Percentiles rank a stretch among this genome's conserved stretches.
Evolutionary conservation across 2,888 invertebrate species (phyloP).

Genomic region (Brassicogethes aeneus): DNA sequence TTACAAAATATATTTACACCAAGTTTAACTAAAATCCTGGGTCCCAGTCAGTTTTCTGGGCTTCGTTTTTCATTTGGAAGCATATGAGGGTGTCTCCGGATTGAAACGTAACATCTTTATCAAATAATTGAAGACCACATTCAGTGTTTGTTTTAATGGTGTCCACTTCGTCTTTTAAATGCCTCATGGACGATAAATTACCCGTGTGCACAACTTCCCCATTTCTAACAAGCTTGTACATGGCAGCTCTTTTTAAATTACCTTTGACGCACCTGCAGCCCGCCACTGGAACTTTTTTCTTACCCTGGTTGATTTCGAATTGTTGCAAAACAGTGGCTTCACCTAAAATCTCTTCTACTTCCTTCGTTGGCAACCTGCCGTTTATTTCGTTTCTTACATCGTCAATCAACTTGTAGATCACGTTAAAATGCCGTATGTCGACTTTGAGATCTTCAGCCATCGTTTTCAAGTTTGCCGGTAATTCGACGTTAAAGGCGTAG

Average conservation of each 20-base stretch:
- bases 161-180: constrained; percentile 81
- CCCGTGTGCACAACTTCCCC: constrained; percentile 62
- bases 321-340: constrained; percentile 79
- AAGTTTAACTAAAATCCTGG: constrained; percentile 60
- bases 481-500: constrained; percentile 80
- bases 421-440: constrained; percentile 62
- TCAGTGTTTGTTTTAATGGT: constrained; percentile 76
- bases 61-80: constrained; percentile 55
- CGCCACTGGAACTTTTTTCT: constrained; percentile 75
- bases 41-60: constrained; percentile 71
- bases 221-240: constrained; percentile 60
- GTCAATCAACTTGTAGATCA: constrained; percentile 90
- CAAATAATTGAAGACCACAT: constrained; percentile 76
- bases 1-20: too few species aligned
- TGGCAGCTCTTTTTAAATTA: constrained; percentile 54
- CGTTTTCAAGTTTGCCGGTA: constrained; percentile 41
- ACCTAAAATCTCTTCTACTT: constrained; percentile 69
- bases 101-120: constrained; percentile 52
- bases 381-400: constrained; percentile 76
- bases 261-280: constrained; percentile 83
- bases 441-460: constrained; percentile 49
- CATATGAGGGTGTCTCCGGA: constrained; percentile 74
- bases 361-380: constrained; percentile 56
- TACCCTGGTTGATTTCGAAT: constrained; percentile 72
- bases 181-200: constrained; percentile 70